phyloP scores from a whole-genome alignment of 2,888 invertebrate species.

The Drosophila mayaguana region DNA sequence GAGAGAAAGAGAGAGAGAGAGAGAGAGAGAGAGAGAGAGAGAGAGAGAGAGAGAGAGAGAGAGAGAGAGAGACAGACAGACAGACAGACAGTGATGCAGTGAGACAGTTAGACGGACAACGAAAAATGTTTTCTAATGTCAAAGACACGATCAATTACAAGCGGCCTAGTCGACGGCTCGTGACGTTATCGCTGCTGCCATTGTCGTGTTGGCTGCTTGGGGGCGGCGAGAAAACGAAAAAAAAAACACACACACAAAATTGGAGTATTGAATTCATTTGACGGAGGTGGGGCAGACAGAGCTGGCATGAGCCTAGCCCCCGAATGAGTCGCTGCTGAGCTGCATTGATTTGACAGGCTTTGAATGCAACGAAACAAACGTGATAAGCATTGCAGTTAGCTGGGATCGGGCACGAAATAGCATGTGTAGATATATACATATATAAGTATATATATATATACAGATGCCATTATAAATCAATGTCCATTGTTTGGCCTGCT shows the following conservation, averaged over 20 bases:
- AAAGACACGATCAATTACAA: constrained; percentile 78
- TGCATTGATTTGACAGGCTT: constrained; percentile 29
- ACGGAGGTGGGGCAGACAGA: constrained; percentile 3
- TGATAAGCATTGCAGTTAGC: constrained; percentile 44
- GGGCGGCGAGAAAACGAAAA: not conserved
- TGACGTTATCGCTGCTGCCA: constrained; percentile 39
- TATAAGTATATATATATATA: not conserved
- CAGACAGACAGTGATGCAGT: not conserved
- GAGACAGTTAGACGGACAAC: constrained; percentile 21
- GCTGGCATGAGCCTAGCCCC: constrained; percentile 28
- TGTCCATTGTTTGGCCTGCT: constrained; percentile 28
- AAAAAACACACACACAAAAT: not conserved
- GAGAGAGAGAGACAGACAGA: constrained; percentile 8
- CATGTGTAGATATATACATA: not conserved
- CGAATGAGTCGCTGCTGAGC: constrained; percentile 22
- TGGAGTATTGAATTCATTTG: constrained; percentile 17
- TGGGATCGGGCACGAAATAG: constrained; percentile 18
- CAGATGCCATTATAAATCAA: constrained; percentile 27
- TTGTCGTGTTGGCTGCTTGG: constrained; percentile 5
- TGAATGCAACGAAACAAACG: constrained; percentile 24
- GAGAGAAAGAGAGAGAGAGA: constrained; percentile 1
- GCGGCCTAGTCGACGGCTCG: constrained; percentile 65
- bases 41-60: constrained; percentile 1
- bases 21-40: constrained; percentile 11
- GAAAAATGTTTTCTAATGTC: constrained; percentile 71